Evolutionary conservation across 2,888 invertebrate species (phyloP), one percentile per base, ranked within the genome.

Genomic region (Cylindroiulus punctatus): DNA sequence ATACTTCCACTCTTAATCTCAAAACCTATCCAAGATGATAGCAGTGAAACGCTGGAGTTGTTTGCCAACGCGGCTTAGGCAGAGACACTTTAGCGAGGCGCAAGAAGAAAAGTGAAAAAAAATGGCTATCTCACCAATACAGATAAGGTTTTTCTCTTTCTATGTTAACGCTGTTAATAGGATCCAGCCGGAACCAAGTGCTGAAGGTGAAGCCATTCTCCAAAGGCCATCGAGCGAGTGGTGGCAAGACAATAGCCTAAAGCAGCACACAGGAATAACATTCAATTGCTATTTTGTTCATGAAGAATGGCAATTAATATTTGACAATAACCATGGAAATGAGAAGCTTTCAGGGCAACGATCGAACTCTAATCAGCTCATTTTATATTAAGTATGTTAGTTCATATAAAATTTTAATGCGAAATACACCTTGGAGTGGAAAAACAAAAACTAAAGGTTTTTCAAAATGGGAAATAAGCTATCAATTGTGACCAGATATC

Each of bases 191-290:
- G 92, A 99, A 97, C 99, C 99, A 99, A 89, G 98, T 98, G 90
- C 98, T 97, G 92, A 99, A 99, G 86, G 99, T 99, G 94, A 99
- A 99, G 87, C 99, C 99, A 92, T 95, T 98, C 92, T 99, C 98
- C 92, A 99, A 97, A 57, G 99, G 99, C 98, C 99, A 99, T 91
- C 97, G 95, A 88, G 98, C 97, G 90, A 99, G 93, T 26, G 99
- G 99, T 86, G 99, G 99, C 90, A 99, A 93, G 83, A 98, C 97
- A 90, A 99, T 94, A 87, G 98, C 98, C 98, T 98, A 93, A 3
- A 93, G 82, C 5, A 30, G n/a, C 82, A 57, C 57, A 57, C 1
- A 32, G 87, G 44, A 42, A 76, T n/a, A 40, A 19, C 32, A 40
- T 57, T 86, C 65, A 17, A 84, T 42, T 19, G 44, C 85, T 40